Evolutionary conservation across 2,888 invertebrate species (phyloP).

Genomic region (Protodeltote pygarga): DNA sequence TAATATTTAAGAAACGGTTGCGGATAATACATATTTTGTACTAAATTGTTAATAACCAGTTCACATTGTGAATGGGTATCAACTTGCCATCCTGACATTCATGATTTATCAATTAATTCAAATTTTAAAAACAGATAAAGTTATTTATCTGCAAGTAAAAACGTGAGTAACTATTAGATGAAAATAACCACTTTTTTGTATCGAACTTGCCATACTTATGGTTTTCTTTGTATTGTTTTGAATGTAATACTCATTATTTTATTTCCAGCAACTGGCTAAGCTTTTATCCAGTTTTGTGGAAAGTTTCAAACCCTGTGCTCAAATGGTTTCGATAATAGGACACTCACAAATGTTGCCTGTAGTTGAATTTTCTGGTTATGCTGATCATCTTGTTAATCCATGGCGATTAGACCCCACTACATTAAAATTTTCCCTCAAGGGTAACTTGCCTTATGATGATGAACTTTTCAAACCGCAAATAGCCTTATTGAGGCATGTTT

Average conservation of each 20-base stretch:
- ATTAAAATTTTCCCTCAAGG: conserved; percentile 88
- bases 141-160: too few relatives aligned
- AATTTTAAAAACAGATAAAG: too few relatives aligned
- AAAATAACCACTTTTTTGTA: too few relatives aligned
- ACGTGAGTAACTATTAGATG: too few relatives aligned
- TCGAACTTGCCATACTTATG: background rate
- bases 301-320: conserved; percentile 96
- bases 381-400: conserved; percentile 95
- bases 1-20: too few relatives aligned
- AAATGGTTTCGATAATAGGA: conserved; percentile 98
- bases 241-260: conserved; percentile 12
- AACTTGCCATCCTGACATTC: too few relatives aligned
- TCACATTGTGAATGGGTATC: too few relatives aligned
- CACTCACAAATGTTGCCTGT: conserved; percentile 97
- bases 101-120: too few relatives aligned
- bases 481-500: conserved; percentile 93
- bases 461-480: conserved; percentile 96
- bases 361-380: conserved; percentile 96
- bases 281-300: conserved; percentile 96
- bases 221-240: background rate
- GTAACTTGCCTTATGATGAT: conserved; percentile 95
- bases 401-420: conserved; percentile 97
- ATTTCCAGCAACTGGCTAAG: conserved; percentile 92
- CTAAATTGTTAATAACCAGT: too few relatives aligned
- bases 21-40: too few relatives aligned